Evolutionary conservation across 92 coral and sea anemone genomes (phyloP).

Genomic region (Diadumene lineata): DNA sequence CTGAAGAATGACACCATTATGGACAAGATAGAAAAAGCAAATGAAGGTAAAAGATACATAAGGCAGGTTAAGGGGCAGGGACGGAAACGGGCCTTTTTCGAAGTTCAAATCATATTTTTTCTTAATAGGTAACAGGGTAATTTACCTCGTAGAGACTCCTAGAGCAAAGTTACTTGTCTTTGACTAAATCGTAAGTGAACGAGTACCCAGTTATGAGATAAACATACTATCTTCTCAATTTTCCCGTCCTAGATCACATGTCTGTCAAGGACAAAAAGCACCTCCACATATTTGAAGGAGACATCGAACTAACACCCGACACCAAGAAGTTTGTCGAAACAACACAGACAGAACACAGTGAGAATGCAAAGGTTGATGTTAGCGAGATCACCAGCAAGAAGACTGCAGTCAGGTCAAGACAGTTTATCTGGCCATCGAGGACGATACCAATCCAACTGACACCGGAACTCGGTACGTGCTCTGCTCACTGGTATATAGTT

Average conservation of each 20-base stretch:
- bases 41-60: constrained; percentile 38
- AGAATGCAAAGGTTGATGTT: constrained; percentile 60
- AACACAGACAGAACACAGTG: constrained; percentile 40
- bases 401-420: constrained; percentile 58
- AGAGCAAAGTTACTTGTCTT: neutral
- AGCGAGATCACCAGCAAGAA: constrained; percentile 41
- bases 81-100: neutral
- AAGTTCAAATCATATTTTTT: neutral
- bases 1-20: constrained; percentile 45
- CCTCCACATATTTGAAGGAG: constrained; percentile 55
- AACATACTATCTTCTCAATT: neutral
- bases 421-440: constrained; percentile 65
- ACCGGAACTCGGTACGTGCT: constrained; percentile 40
- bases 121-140: neutral
- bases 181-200: neutral
- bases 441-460: constrained; percentile 43
- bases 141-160: neutral
- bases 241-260: constrained; percentile 13
- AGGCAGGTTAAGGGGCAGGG: neutral
- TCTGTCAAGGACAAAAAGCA: constrained; percentile 1
- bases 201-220: neutral
- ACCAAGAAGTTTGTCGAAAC: constrained; percentile 52
- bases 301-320: constrained; percentile 49
- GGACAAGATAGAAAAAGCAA: constrained; percentile 55
- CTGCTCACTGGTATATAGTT: neutral